Base-by-base conservation (phyloP, 64 coral and sea anemone species). In the Trachythela sp. region DNA sequence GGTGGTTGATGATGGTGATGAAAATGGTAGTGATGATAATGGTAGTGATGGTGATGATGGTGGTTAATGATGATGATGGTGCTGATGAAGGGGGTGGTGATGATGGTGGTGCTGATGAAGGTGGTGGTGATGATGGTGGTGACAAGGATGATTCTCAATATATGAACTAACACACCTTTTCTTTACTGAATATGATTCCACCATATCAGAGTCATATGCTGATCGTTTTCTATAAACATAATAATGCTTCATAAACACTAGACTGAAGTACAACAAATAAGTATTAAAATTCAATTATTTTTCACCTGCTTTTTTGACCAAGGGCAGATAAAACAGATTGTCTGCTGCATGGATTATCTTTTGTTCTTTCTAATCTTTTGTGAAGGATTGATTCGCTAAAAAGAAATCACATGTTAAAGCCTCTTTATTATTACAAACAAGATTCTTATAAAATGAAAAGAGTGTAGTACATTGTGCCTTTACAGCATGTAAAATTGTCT, bases 341-440 rank as follows among this genome's bases (percentile, higher is more conserved):
- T 18, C 75, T 80, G 75, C 75, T 80, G 37, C 75, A 80, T 29
- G 75, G 75, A 39, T 80, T 39, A 37, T 35, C 37, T 22, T 13
- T 2, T 0, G 33, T 80, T 22, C 37, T 80, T 80, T 80, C 33
- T 38, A 35, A 36, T 18, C 75, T 80, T 18, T 80, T 80, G 13
- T 80, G 75, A 80, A 80, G 75, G 20, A 80, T 80, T 80, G 75
- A 80, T 80, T 80, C 75, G 35, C 75, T 80, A 80, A 2, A 37
- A 22, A 36, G n/a, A 26, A 35, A n/a, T n/a, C n/a, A n/a, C n/a
- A n/a, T n/a, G n/a, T n/a, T n/a, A n/a, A n/a, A n/a, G n/a, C n/a
- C n/a, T n/a, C n/a, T n/a, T n/a, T n/a, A n/a, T n/a, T n/a, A n/a
- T n/a, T n/a, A n/a, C n/a, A n/a, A n/a, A n/a, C n/a, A 72, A 72